These are phyloP conservation scores for Pelusios castaneus DNA, from an alignment of 2,113 vertebrate genomes.

Conservation along the genomic window DNA sequence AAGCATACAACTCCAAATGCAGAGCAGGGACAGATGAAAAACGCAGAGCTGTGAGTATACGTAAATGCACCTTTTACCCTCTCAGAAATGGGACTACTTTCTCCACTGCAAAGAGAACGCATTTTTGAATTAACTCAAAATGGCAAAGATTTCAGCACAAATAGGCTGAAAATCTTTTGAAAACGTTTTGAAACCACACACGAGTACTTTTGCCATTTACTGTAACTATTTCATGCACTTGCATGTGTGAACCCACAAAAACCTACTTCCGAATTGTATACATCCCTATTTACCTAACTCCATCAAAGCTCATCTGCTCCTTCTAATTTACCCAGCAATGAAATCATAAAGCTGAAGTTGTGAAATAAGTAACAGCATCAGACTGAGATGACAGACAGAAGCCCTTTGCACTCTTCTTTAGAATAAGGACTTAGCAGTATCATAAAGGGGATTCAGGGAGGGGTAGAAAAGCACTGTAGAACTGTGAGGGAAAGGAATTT, in stretches of 20 bases:
- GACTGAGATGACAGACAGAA: background rate
- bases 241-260: background rate
- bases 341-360: background rate
- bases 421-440: background rate
- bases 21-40: background rate
- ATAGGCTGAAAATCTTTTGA: background rate
- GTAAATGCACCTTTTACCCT: background rate
- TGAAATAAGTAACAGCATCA: background rate
- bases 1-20: background rate
- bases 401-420: background rate
- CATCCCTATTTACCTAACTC: background rate
- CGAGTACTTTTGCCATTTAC: background rate
- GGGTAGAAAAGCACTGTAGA: background rate
- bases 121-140: background rate
- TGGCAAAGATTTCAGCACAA: background rate
- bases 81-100: background rate
- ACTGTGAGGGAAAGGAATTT: background rate
- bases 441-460: background rate
- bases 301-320: background rate
- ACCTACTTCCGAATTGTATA: background rate
- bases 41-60: background rate
- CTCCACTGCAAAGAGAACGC: background rate
- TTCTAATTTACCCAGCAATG: background rate
- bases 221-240: background rate
- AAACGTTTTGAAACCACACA: too few relatives aligned